Conservation (phyloP, 2,888 invertebrate species). For the Atherix ibis region DNA sequence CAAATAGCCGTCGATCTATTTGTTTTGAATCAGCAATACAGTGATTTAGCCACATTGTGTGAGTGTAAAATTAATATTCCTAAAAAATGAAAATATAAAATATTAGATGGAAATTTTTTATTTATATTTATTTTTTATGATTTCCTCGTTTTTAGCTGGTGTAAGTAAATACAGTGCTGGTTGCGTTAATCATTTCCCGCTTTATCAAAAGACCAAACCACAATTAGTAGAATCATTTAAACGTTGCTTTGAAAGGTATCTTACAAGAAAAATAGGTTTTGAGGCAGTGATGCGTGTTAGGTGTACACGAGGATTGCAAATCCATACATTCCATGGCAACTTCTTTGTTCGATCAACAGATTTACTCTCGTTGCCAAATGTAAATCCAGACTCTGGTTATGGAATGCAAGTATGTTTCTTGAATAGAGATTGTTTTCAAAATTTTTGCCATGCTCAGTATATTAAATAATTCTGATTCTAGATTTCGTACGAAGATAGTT, state of each 20-base stretch:
- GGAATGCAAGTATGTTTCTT: conserved; percentile 73
- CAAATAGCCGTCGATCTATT: conserved; percentile 95
- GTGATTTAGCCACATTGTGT: conserved; percentile 88
- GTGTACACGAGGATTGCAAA: conserved; percentile 81
- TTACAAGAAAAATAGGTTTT: conserved; percentile 93
- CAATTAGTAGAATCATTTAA: conserved; percentile 60
- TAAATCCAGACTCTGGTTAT: conserved; percentile 95
- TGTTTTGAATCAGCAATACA: conserved; percentile 80
- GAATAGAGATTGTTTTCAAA: no score
- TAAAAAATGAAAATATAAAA: no score
- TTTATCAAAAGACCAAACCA: conserved; percentile 57
- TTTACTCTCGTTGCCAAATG: conserved; percentile 85
- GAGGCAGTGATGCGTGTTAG: conserved; percentile 97
- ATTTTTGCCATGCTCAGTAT: background rate
- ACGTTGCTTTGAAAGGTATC: conserved; percentile 67
- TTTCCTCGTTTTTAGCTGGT: conserved; percentile 42
- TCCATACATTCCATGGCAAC: conserved; percentile 98
- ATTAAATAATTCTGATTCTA: conserved; percentile 7
- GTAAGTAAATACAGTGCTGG: conserved; percentile 93
- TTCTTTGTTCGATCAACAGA: conserved; percentile 98
- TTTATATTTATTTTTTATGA: background rate
- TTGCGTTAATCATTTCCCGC: conserved; percentile 79
- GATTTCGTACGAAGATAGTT: conserved; percentile 73
- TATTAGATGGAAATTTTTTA: background rate
- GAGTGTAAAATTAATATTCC: conserved; percentile 25